Evolutionary conservation across 2,113 vertebrate species (phyloP), one percentile per base, ranked within the genome.

Genomic region (Microtus montanus): DNA sequence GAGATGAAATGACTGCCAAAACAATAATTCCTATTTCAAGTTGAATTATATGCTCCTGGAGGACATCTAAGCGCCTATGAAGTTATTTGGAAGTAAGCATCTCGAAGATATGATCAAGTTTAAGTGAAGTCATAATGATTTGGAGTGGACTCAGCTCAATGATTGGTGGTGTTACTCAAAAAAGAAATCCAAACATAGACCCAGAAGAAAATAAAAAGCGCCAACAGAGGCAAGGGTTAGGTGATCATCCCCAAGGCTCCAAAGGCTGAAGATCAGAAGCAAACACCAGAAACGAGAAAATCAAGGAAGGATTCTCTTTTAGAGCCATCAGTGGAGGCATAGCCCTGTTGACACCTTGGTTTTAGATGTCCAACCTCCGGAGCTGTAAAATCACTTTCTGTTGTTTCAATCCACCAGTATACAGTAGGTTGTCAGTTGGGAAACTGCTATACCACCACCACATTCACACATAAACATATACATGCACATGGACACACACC

Each of bases 51-150:
- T 38, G 35, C 41, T 17, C 17, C 26, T 3, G 9, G 41, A 74
- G 54, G 15, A 79, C 17, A 61, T 47, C 49, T 74, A 85, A 78
- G 8, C 4, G 24, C 26, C 26, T 75, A 13, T 49, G 5, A 90
- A 71, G 71, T 17, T 71, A 75, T 79, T 84, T 87, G 70, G 71
- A 93, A 86, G 33, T 41, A 88, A 8, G 7, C 5, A 14, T 54
- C 79, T 79, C 91, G 54, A n/a, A 58, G 79, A 87, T 6, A 0
- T 28, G 33, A 92, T 58, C 47, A 75, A 33, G 41, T 78, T 89
- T 87, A 90, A 91, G 64, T 41, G 44, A 93, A 52, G 17, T 89
- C 63, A 58, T 64, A 61, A 17, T 28, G 28, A 84, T 63, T 89
- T 49, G 38, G 41, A n/a, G 54, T 84, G 61, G 24, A 19, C 54